A percentile compares a stretch with the other conserved stretches of the same genome.
phyloP scores from a whole-genome alignment of 2,113 vertebrate genomes.

The Strix uralensis region DNA sequence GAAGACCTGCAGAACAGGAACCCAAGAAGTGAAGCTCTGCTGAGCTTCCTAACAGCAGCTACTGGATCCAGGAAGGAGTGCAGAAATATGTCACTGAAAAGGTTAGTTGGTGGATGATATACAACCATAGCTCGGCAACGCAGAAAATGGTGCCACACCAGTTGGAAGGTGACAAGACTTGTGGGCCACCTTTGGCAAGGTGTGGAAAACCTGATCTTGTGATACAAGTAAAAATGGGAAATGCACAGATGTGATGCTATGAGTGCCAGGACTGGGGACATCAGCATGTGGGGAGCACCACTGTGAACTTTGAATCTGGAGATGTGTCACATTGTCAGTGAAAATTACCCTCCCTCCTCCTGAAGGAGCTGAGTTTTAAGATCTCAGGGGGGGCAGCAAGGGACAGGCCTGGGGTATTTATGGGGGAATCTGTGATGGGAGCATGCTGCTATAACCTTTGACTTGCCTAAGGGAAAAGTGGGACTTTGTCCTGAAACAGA shows the following conservation, averaged over 20 bases:
- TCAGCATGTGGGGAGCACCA: neutral
- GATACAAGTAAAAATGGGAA: neutral
- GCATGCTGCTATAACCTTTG: neutral
- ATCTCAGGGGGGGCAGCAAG: neutral
- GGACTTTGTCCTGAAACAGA: neutral
- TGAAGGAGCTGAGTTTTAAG: neutral
- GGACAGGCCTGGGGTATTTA: neutral
- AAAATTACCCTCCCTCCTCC: neutral
- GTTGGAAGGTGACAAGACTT: neutral
- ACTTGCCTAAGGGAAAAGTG: neutral
- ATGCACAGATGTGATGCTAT: accelerated
- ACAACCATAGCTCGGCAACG: neutral
- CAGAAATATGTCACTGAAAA: neutral
- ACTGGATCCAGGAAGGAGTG: neutral
- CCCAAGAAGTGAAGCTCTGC: neutral
- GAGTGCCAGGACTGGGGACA: neutral
- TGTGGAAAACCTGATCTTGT: neutral
- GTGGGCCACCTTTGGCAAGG: neutral
- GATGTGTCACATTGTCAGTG: accelerated
- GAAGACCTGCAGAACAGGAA: neutral
- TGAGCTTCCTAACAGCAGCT: neutral
- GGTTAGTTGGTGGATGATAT: neutral
- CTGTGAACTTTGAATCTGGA: neutral
- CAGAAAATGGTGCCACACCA: neutral
- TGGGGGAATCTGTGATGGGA: neutral